Conservation (phyloP, 53 echinoderm and acorn worm genomes). For the Glandiceps talaboti region DNA sequence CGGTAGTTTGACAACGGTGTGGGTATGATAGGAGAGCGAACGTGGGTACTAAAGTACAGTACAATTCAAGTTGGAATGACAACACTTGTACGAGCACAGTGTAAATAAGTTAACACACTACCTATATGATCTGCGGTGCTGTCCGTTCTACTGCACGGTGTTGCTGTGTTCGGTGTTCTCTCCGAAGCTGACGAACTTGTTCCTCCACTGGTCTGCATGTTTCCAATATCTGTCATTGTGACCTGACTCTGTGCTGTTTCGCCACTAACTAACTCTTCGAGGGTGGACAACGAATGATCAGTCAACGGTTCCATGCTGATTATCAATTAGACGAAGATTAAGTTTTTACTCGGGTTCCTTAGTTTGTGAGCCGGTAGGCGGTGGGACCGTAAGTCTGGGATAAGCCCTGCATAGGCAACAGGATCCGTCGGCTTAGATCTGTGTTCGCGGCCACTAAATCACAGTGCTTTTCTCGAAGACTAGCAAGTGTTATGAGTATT, state of each 20-base stretch:
- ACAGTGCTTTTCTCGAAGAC: neutral
- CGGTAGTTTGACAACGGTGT: too few relatives aligned
- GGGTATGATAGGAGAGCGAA: too few relatives aligned
- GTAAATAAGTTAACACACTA: neutral
- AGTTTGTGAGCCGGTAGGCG: conserved; percentile 1
- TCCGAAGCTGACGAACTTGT: neutral
- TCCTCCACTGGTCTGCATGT: neutral
- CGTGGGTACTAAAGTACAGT: too few relatives aligned
- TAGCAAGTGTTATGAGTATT: neutral
- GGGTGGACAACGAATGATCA: neutral
- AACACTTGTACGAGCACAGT: neutral
- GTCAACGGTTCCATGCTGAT: neutral
- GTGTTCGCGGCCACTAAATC: neutral
- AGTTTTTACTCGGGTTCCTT: neutral
- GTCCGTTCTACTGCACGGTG: neutral
- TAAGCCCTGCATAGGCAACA: neutral
- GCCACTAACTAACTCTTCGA: neutral
- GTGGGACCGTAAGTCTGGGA: neutral
- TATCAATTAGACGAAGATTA: neutral
- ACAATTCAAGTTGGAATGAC: too few relatives aligned
- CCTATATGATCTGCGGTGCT: neutral
- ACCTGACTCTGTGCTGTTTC: neutral
- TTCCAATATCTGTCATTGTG: neutral
- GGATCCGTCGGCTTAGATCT: neutral
- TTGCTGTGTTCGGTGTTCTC: neutral